Percentiles rank a stretch among this genome's conserved stretches.
Conservation (phyloP, 1,140 invertebrate species). For the Macrobrachium nipponense region DNA sequence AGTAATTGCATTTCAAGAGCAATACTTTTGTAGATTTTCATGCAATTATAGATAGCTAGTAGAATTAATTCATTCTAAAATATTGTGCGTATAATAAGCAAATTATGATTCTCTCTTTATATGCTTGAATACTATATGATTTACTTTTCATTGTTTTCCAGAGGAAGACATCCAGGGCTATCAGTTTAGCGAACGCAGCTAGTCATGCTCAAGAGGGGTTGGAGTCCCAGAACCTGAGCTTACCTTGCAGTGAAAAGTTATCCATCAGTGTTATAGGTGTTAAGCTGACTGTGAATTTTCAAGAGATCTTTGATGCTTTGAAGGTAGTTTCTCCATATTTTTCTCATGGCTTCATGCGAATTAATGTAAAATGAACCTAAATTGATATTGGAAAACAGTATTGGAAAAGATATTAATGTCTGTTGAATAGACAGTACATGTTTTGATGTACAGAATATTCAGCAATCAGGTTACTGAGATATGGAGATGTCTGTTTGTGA, state of each 20-base stretch:
- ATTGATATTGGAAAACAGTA: too few relatives aligned
- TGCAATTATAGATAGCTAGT: too few relatives aligned
- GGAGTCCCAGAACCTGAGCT: conserved; percentile 44
- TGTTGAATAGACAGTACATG: too few relatives aligned
- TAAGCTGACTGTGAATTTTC: conserved; percentile 30
- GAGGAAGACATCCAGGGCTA: conserved; percentile 62
- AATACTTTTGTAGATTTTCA: too few relatives aligned
- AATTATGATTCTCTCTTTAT: neutral
- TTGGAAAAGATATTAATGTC: too few relatives aligned
- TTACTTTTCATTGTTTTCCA: conserved; percentile 31
- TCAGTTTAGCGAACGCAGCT: conserved; percentile 61
- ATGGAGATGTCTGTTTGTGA: too few relatives aligned
- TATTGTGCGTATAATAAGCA: neutral
- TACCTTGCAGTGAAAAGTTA: conserved; percentile 46
- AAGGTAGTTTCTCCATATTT: conserved; percentile 9
- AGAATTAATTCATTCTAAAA: too few relatives aligned
- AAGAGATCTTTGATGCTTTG: conserved; percentile 42
- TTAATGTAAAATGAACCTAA: too few relatives aligned
- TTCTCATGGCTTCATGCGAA: too few relatives aligned
- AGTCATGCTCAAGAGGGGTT: conserved; percentile 44
- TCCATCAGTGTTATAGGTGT: conserved; percentile 35
- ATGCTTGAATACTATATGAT: neutral
- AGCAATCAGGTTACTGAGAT: too few relatives aligned
- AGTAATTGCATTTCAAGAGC: too few relatives aligned
- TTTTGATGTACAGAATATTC: too few relatives aligned